Conservation (phyloP, 2,888 invertebrate genomes). For the Agrotis exclamationis region DNA sequence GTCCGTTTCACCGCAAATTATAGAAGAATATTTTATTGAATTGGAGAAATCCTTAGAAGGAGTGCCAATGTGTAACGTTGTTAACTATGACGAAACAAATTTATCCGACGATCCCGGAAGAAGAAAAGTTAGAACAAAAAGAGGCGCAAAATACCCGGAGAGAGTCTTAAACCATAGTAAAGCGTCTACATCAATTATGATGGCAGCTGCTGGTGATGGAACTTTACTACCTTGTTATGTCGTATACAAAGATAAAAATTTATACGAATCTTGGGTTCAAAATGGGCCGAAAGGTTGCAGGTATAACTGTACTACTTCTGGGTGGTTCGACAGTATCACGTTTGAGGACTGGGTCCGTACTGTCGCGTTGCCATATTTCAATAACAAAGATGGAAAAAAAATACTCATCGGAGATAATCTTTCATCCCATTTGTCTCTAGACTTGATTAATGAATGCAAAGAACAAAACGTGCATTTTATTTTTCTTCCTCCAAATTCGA, state of each 20-base stretch:
- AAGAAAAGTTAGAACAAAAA: constrained; percentile 38
- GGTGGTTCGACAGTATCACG: constrained; percentile 71
- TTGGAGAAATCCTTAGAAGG: constrained; percentile 27
- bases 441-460: constrained; percentile 69
- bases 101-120: constrained; percentile 54
- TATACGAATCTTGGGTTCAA: constrained; percentile 75
- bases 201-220: constrained; percentile 74
- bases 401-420: constrained; percentile 77
- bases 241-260: constrained; percentile 75
- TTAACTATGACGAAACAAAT: constrained; percentile 53
- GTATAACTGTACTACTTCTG: constrained; percentile 74
- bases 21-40: constrained; percentile 31
- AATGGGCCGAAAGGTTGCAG: constrained; percentile 73
- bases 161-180: constrained; percentile 66
- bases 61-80: constrained; percentile 33
- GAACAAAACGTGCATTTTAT: constrained; percentile 43
- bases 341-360: constrained; percentile 73
- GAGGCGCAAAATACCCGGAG: constrained; percentile 53
- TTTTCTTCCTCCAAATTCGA: constrained; percentile 70
- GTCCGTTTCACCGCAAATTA: constrained; percentile 18
- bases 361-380: constrained; percentile 57
- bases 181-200: constrained; percentile 72
- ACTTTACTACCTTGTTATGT: constrained; percentile 74
- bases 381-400: constrained; percentile 65
- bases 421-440: constrained; percentile 68